A percentile compares a stretch with the other conserved stretches of the same genome.
These are phyloP conservation scores for Aethina tumida DNA, from an alignment of 1,140 invertebrate genomes.

Conservation along the genomic window DNA sequence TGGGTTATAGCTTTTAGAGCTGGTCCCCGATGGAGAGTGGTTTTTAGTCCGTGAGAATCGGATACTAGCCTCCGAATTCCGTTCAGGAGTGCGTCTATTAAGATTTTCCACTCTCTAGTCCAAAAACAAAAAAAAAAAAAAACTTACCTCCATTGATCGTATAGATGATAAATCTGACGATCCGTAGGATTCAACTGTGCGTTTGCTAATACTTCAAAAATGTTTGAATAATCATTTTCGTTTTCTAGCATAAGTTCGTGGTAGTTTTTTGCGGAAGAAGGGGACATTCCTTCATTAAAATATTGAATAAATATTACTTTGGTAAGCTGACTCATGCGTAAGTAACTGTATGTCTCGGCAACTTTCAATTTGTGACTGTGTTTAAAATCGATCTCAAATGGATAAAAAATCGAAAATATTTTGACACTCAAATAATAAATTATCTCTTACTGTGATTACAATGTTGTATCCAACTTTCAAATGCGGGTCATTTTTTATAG, in stretches of 20 bases:
- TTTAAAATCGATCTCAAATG: constrained; percentile 6
- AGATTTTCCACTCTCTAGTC: no score
- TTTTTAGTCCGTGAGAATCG: no score
- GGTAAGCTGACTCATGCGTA: no score
- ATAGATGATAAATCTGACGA: constrained; percentile 7
- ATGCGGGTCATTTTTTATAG: constrained; percentile 10
- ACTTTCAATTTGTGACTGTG: constrained; percentile 8
- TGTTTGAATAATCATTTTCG: constrained; percentile 6
- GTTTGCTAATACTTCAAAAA: constrained; percentile 6
- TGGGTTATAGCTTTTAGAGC: no score
- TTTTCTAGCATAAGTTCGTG: constrained; percentile 3
- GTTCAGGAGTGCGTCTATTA: no score
- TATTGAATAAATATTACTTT: constrained; percentile 10
- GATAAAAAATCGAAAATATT: constrained; percentile 3
- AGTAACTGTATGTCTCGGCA: constrained; percentile 10
- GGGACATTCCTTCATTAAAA: no score
- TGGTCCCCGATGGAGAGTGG: no score
- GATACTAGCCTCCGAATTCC: no score
- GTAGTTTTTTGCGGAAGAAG: no score
- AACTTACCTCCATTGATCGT: constrained; percentile 8
- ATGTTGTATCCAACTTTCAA: constrained; percentile 9
- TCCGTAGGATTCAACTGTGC: constrained; percentile 4
- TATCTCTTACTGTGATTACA: constrained; percentile 9
- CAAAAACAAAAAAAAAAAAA: no score
- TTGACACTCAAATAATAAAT: background rate